These are phyloP conservation scores for Holocentrus rufus DNA, from an alignment of 2,797 vertebrate genomes.

Conservation along the genomic window DNA sequence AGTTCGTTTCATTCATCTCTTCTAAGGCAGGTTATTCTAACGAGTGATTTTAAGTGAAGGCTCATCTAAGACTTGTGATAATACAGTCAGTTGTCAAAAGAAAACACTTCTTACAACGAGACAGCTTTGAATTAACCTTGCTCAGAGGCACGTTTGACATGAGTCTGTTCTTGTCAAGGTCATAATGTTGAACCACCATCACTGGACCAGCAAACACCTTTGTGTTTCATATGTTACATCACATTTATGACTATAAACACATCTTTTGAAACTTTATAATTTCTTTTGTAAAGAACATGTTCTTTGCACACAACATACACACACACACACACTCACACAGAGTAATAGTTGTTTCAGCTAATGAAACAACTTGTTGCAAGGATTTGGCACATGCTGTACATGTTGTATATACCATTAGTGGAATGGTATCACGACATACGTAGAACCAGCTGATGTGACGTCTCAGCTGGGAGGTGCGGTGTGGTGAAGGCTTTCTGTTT, in stretches of 20 bases:
- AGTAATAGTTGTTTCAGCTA: constrained; percentile 32
- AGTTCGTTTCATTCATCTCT: constrained; percentile 22
- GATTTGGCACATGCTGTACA: constrained; percentile 63
- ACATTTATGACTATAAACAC: constrained; percentile 44
- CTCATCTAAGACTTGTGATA: constrained; percentile 28
- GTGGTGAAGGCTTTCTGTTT: constrained; percentile 29
- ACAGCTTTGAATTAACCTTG: constrained; percentile 33
- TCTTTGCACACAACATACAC: constrained; percentile 42
- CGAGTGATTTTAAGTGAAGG: constrained; percentile 32
- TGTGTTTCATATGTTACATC: constrained; percentile 36
- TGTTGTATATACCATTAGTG: constrained; percentile 39
- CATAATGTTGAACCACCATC: constrained; percentile 30
- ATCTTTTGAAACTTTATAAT: constrained; percentile 14
- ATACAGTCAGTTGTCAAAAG: constrained; percentile 51
- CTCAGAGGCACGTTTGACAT: constrained; percentile 55
- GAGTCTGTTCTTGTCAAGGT: constrained; percentile 33
- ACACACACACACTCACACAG: neutral
- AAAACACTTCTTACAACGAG: constrained; percentile 40
- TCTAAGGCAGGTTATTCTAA: constrained; percentile 44
- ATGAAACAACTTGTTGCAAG: constrained; percentile 38
- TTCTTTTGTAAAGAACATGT: constrained; percentile 33
- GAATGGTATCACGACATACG: constrained; percentile 9
- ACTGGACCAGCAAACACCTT: constrained; percentile 9
- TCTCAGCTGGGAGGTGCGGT: constrained; percentile 5
- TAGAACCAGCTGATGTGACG: constrained; percentile 12